Conservation (phyloP, 1,140 invertebrate genomes). For the Magallana gigas region DNA sequence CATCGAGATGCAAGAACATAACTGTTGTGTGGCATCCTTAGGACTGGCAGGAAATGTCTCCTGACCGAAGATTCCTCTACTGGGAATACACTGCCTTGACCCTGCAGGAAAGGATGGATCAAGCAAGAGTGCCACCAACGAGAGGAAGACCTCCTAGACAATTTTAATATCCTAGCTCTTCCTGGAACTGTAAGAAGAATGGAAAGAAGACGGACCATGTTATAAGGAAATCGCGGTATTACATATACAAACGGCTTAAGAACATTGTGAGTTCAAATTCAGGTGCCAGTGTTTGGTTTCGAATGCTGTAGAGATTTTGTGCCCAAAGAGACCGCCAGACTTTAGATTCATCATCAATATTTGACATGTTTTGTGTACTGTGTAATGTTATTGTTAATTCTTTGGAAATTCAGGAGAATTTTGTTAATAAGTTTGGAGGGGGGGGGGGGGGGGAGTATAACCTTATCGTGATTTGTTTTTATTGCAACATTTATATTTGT, state of each 20-base stretch:
- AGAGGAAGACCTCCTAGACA: background rate
- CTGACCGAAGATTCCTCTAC: no score
- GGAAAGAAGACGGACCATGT: background rate
- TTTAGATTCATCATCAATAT: background rate
- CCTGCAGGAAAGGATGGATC: no score
- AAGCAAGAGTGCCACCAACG: no score
- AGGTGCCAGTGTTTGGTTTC: no score
- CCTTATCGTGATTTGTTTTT: background rate
- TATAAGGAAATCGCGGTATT: background rate
- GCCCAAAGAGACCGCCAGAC: background rate
- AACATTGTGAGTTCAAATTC: background rate
- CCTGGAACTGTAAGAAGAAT: background rate
- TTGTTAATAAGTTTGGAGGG: background rate
- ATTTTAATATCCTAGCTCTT: background rate
- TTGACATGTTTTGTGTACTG: background rate
- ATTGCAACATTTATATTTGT: no score
- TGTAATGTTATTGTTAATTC: background rate
- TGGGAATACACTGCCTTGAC: no score
- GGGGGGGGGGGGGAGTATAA: background rate
- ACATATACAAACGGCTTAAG: background rate
- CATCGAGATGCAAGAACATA: background rate
- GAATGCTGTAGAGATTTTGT: no score
- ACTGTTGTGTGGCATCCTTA: background rate
- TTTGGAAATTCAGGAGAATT: background rate
- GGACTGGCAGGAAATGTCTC: no score